Percentiles rank a stretch among this genome's conserved stretches.
These are phyloP conservation scores for Eubasilissa regina DNA, from an alignment of 1,140 invertebrate species.

Conservation along the genomic window DNA sequence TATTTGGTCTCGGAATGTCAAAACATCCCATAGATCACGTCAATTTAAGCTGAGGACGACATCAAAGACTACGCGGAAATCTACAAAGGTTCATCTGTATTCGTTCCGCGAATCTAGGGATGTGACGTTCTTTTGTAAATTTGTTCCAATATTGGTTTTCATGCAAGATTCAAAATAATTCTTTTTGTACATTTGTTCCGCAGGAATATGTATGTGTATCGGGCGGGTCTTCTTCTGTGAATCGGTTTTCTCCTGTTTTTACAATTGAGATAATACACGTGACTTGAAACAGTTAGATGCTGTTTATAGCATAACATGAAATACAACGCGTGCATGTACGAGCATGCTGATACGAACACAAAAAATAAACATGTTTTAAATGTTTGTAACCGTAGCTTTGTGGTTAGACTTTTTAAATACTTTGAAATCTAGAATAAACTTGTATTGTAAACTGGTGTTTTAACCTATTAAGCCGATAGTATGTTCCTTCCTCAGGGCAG, in stretches of 20 bases:
- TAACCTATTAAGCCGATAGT: no score
- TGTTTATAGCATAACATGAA: no score
- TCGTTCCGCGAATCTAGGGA: conserved; percentile 33
- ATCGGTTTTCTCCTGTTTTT: conserved; percentile 21
- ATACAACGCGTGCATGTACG: no score
- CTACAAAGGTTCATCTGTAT: conserved; percentile 48
- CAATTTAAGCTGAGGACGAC: conserved; percentile 51
- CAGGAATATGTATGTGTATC: conserved; percentile 15
- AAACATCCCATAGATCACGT: conserved; percentile 46
- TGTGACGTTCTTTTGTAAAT: conserved; percentile 40
- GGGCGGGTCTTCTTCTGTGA: conserved; percentile 7
- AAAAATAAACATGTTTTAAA: no score
- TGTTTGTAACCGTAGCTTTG: no score
- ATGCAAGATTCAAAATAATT: conserved; percentile 41
- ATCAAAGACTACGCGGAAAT: conserved; percentile 40
- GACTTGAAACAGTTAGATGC: background rate
- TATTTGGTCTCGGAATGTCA: conserved; percentile 21
- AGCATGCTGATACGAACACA: no score
- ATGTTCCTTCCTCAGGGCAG: no score
- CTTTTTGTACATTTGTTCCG: conserved; percentile 13
- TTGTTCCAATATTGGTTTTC: conserved; percentile 42
- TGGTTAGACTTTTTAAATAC: no score
- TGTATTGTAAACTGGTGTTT: no score
- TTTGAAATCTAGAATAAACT: no score
- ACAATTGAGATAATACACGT: background rate